phyloP scores from a whole-genome alignment of 2,113 vertebrate genomes.

The Salvelinus fontinalis region DNA sequence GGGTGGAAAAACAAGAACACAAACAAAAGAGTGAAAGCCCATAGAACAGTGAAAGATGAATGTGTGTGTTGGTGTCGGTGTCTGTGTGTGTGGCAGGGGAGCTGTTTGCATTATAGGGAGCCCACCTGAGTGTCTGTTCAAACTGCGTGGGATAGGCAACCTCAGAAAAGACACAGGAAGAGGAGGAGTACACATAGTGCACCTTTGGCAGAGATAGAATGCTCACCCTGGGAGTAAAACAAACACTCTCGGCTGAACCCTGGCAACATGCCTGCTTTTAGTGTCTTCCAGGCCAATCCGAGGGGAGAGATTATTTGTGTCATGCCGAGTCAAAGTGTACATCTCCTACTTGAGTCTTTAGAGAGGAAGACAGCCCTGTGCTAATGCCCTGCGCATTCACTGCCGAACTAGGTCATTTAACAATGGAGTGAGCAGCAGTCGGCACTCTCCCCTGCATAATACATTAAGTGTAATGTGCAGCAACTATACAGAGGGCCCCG shows the following conservation, averaged over 20 bases:
- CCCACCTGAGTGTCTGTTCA: slow-evolving; percentile 61
- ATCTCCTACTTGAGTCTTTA: slow-evolving; percentile 75
- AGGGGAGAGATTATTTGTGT: slow-evolving; percentile 74
- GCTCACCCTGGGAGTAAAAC: slow-evolving; percentile 68
- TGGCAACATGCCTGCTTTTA: slow-evolving; percentile 69
- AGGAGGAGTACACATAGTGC: slow-evolving; percentile 39
- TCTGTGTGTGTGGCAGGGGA: slow-evolving; percentile 53
- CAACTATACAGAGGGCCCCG: slow-evolving; percentile 81
- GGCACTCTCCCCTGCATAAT: slow-evolving; percentile 94
- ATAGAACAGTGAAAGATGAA: slow-evolving; percentile 60
- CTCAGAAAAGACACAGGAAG: slow-evolving; percentile 53
- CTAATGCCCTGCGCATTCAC: slow-evolving; percentile 77
- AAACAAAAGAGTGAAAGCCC: slow-evolving; percentile 45
- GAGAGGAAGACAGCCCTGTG: slow-evolving; percentile 71
- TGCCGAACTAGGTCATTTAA: slow-evolving; percentile 95
- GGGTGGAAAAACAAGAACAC: slow-evolving; percentile 30
- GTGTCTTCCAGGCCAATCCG: slow-evolving; percentile 60
- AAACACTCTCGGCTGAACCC: slow-evolving; percentile 64
- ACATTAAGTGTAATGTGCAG: slow-evolving; percentile 94
- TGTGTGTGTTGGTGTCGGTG: slow-evolving; percentile 42
- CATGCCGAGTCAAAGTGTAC: slow-evolving; percentile 77
- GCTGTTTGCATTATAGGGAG: slow-evolving; percentile 61
- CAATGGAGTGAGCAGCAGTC: slow-evolving; percentile 89
- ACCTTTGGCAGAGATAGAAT: slow-evolving; percentile 65
- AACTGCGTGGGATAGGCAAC: slow-evolving; percentile 53